Conservation (phyloP, 2,113 vertebrate species). For the Atherinomorus stipes region DNA sequence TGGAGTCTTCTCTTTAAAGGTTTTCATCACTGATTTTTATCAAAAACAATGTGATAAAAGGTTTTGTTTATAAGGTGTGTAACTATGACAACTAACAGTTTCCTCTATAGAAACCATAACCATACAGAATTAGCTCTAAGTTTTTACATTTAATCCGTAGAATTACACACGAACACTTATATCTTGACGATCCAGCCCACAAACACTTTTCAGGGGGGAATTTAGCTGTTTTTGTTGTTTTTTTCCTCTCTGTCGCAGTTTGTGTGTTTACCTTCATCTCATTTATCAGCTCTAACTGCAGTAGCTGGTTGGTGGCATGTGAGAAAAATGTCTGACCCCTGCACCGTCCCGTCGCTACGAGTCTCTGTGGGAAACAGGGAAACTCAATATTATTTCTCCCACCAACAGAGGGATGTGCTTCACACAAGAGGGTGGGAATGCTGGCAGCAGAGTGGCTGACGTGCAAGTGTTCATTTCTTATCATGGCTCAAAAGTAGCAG, state of each 20-base stretch:
- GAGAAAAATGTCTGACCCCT: slow-evolving; percentile 62
- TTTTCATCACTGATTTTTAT: no score
- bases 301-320: slow-evolving; percentile 55
- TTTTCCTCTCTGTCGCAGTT: slow-evolving; percentile 33
- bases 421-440: slow-evolving; percentile 15
- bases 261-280: slow-evolving; percentile 52
- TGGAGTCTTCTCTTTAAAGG: no score
- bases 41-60: no score
- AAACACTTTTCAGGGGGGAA: slow-evolving; percentile 26
- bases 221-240: slow-evolving; percentile 36
- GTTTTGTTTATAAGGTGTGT: no score
- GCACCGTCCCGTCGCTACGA: slow-evolving; percentile 8
- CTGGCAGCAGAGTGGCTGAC: slow-evolving; percentile 4
- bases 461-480: slow-evolving; percentile 21
- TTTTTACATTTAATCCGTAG: not conserved
- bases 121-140: no score
- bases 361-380: slow-evolving; percentile 75
- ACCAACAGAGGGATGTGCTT: slow-evolving; percentile 59
- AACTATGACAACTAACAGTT: no score
- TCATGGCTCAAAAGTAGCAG: slow-evolving; percentile 32
- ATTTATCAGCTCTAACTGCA: slow-evolving; percentile 51
- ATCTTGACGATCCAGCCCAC: slow-evolving; percentile 6
- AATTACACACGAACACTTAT: slow-evolving; percentile 11
- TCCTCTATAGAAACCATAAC: no score
- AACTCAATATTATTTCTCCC: slow-evolving; percentile 74